A percentile compares a stretch with the other conserved stretches of the same genome.
Evolutionary conservation across 2,888 invertebrate species (phyloP).

Genomic region (Endomychus coccineus): DNA sequence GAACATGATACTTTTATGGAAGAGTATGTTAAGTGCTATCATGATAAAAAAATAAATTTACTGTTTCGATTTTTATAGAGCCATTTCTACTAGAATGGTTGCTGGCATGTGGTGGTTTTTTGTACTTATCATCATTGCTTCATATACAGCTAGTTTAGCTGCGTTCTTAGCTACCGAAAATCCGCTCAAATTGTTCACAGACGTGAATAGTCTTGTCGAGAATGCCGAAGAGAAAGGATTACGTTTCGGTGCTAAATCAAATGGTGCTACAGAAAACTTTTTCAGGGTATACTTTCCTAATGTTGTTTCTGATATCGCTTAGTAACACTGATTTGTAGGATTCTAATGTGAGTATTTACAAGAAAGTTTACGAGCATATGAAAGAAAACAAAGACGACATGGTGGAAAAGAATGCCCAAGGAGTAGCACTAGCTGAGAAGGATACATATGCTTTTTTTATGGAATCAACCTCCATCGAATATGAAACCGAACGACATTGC

Average conservation of each 20-base stretch:
- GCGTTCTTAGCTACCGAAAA: slow-evolving; percentile 82
- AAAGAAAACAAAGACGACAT: slow-evolving; percentile 16
- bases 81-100: slow-evolving; percentile 79
- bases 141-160: slow-evolving; percentile 86
- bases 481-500: slow-evolving; percentile 32
- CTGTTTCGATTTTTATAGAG: slow-evolving; percentile 59
- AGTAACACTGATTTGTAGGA: slow-evolving; percentile 4
- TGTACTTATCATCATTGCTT: slow-evolving; percentile 76
- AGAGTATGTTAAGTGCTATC: no score
- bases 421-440: slow-evolving; percentile 22
- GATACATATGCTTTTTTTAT: slow-evolving; percentile 32
- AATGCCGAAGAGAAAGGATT: slow-evolving; percentile 67
- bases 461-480: slow-evolving; percentile 35
- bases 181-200: slow-evolving; percentile 60
- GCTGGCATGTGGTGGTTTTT: slow-evolving; percentile 89
- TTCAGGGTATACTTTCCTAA: slow-evolving; percentile 53
- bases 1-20: no score
- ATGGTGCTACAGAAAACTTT: slow-evolving; percentile 79
- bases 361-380: slow-evolving; percentile 12
- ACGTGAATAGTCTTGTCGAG: slow-evolving; percentile 73
- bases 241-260: slow-evolving; percentile 72
- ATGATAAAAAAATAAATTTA: no score
- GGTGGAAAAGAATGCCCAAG: slow-evolving; percentile 23
- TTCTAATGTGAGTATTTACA: slow-evolving; percentile 10
- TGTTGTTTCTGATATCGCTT: background rate